Evolutionary conservation across 2,113 vertebrate genomes (phyloP).

Genomic region (Aegotheles bennettii): DNA sequence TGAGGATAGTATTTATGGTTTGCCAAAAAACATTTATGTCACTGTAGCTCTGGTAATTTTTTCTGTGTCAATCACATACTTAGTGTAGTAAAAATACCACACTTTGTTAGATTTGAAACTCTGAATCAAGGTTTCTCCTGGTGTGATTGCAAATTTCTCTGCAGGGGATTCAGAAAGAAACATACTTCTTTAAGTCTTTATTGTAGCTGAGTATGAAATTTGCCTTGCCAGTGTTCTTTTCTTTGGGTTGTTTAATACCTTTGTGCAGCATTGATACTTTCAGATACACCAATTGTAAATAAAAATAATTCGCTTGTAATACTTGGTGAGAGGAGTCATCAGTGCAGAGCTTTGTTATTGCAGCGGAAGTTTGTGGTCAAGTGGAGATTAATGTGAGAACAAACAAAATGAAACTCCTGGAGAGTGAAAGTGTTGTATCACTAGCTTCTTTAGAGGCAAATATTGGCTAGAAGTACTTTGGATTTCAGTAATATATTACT

Average conservation of each 20-base stretch:
- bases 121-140: not conserved
- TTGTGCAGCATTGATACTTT: not conserved
- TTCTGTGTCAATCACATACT: not conserved
- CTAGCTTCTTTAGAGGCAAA: not conserved
- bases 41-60: not conserved
- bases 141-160: not conserved
- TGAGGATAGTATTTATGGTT: not conserved
- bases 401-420: not conserved
- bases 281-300: not conserved
- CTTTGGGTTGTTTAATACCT: not conserved
- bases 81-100: not conserved
- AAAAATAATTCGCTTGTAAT: not conserved
- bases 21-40: not conserved
- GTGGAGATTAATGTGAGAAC: not conserved
- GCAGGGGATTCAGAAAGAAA: not conserved
- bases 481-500: not conserved
- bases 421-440: not conserved
- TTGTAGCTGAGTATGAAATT: not conserved
- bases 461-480: not conserved
- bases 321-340: not conserved
- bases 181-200: not conserved
- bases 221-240: not conserved
- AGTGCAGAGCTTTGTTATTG: not conserved
- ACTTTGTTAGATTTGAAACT: not conserved
- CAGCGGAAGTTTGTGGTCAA: not conserved